A percentile compares a stretch with the other conserved stretches of the same genome.
Conservation (phyloP, 2,113 vertebrate genomes). For the Marcusenius ussheri region DNA sequence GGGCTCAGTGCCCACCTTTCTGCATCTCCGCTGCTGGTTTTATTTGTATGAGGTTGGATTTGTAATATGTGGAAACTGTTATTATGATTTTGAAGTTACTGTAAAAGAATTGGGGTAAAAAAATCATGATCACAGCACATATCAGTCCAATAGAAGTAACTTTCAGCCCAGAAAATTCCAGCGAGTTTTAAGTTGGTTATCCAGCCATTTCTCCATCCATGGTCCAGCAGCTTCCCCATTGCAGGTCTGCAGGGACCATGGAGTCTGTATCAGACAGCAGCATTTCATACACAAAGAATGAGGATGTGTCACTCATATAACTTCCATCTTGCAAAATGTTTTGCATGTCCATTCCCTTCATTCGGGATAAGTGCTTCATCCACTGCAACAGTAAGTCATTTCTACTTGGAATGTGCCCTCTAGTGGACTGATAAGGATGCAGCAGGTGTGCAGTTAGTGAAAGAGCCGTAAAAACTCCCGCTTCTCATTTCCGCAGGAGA, state of each 20-base stretch:
- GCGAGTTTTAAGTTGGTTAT: neutral
- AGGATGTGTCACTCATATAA: neutral
- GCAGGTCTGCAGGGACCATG: neutral
- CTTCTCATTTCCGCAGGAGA: slow-evolving; percentile 48
- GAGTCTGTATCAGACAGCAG: neutral
- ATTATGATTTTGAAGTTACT: neutral
- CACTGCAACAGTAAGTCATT: neutral
- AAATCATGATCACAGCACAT: neutral
- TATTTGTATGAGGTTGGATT: neutral
- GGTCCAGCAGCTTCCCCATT: neutral
- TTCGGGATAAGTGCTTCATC: neutral
- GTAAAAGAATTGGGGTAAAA: neutral
- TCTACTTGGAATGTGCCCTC: neutral
- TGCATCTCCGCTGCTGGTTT: neutral
- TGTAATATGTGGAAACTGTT: neutral
- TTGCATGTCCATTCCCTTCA: neutral
- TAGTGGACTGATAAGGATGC: neutral
- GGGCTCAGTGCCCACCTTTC: neutral
- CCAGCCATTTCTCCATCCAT: neutral
- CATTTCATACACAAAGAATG: neutral
- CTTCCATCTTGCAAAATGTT: neutral
- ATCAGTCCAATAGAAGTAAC: neutral
- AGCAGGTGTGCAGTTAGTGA: neutral
- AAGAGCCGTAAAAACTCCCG: neutral
- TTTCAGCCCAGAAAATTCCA: neutral